Percentiles rank a stretch among this genome's conserved stretches.
These are phyloP conservation scores for Temnothorax longispinosus DNA, from an alignment of 1,140 invertebrate species.

Conservation along the genomic window DNA sequence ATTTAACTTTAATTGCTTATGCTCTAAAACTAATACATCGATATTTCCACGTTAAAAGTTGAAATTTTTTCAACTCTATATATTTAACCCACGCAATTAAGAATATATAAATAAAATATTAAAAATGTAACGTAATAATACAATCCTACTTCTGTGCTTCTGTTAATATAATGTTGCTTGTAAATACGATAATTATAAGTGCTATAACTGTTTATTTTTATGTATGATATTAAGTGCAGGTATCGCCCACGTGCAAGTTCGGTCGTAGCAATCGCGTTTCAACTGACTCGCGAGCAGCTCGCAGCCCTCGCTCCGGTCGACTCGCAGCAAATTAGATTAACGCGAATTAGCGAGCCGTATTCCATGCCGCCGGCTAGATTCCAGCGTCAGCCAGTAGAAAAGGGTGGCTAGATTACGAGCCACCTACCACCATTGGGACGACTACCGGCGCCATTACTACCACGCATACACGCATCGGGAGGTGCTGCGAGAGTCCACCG, in stretches of 20 bases:
- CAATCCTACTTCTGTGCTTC: not conserved
- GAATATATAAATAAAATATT: not conserved
- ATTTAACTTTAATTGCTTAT: not conserved
- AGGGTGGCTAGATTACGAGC: slow-evolving; percentile 65
- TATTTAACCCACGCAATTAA: not conserved
- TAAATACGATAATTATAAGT: not conserved
- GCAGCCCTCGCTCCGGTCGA: slow-evolving; percentile 68
- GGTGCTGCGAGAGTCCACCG: not conserved
- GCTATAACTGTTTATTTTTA: not conserved
- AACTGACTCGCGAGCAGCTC: slow-evolving; percentile 63
- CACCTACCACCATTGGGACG: slow-evolving; percentile 45
- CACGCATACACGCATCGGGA: not conserved
- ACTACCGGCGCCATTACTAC: slow-evolving; percentile 3
- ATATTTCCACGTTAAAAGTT: not conserved
- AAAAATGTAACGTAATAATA: not conserved
- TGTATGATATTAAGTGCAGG: not conserved
- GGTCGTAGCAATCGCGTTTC: slow-evolving; percentile 1
- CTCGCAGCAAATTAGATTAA: slow-evolving; percentile 83
- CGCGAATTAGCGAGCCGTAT: slow-evolving; percentile 82
- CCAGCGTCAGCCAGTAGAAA: slow-evolving; percentile 62
- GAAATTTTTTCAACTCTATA: not conserved
- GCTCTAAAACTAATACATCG: not conserved
- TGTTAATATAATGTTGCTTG: not conserved
- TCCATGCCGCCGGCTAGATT: slow-evolving; percentile 80
- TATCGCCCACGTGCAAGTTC: not conserved